Conservation (phyloP, 1,140 invertebrate genomes). For the Drosophila watanabei region DNA sequence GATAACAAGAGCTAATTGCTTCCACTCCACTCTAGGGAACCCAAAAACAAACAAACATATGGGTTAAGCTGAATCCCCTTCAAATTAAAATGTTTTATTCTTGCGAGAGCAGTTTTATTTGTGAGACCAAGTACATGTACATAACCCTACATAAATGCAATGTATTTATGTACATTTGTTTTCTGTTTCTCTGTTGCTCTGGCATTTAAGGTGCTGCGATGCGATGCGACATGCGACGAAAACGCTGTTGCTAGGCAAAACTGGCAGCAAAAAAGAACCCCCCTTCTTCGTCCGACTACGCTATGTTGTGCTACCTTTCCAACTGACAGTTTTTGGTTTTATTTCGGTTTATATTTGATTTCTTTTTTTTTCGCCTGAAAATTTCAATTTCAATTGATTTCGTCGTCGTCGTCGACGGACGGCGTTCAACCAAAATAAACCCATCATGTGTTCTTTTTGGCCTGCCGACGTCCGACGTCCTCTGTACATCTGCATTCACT, state of each 20-base stretch:
- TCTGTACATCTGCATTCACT: conserved; percentile 26
- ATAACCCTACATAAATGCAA: conserved; percentile 4
- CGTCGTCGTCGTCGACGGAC: conserved; percentile 8
- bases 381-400: conserved; percentile 80
- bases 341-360: conserved; percentile 28
- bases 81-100: background rate
- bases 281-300: conserved; percentile 6
- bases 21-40: background rate
- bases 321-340: conserved; percentile 37
- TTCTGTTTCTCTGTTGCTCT: conserved; percentile 18
- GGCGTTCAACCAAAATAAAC: conserved; percentile 54
- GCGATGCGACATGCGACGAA: conserved; percentile 1
- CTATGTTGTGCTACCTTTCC: conserved; percentile 18
- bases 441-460: conserved; percentile 33
- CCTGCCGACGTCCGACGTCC: conserved; percentile 1
- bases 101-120: background rate
- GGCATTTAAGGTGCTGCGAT: conserved; percentile 34
- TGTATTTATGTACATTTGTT: conserved; percentile 20
- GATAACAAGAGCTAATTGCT: background rate
- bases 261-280: background rate
- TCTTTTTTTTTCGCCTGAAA: conserved; percentile 19
- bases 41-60: too few species aligned
- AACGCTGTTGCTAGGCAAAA: conserved; percentile 26
- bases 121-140: background rate
- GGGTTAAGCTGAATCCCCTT: too few species aligned